phyloP scores from a whole-genome alignment of 2,113 vertebrate species.

The Vicugna pacos region DNA sequence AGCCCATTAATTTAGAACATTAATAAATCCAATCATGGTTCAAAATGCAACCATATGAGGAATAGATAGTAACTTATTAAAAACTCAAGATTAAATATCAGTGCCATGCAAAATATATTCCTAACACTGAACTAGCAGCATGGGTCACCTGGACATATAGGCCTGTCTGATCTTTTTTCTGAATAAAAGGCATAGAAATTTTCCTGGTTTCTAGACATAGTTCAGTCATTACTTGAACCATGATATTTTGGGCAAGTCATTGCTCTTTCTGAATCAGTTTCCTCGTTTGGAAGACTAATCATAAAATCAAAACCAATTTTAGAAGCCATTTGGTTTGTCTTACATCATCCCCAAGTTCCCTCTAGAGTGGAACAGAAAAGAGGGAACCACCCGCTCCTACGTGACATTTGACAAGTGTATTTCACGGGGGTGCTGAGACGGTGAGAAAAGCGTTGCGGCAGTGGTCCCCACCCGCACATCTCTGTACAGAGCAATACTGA shows the following conservation, averaged over 20 bases:
- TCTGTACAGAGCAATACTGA: no score
- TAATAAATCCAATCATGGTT: background rate
- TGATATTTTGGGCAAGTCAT: background rate
- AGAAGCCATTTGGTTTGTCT: slow-evolving; percentile 38
- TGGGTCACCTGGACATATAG: background rate
- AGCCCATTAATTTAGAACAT: background rate
- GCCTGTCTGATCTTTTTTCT: background rate
- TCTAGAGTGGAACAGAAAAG: background rate
- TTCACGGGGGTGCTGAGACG: background rate
- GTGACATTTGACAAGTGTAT: background rate
- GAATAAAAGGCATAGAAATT: background rate
- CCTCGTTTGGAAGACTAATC: slow-evolving; percentile 66
- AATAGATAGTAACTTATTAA: background rate
- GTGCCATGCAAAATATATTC: background rate
- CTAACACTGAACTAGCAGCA: background rate
- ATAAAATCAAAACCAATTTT: slow-evolving; percentile 52
- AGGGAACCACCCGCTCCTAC: background rate
- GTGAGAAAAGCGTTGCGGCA: background rate
- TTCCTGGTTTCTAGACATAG: background rate
- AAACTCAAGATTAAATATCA: slow-evolving; percentile 34
- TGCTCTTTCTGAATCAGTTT: slow-evolving; percentile 59
- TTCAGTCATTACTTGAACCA: background rate
- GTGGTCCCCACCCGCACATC: background rate
- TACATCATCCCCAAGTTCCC: background rate
- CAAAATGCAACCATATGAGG: slow-evolving; percentile 32